Evolutionary conservation across 2,888 invertebrate species (phyloP), one percentile per base, ranked within the genome.

Genomic region (Perdita meconis): DNA sequence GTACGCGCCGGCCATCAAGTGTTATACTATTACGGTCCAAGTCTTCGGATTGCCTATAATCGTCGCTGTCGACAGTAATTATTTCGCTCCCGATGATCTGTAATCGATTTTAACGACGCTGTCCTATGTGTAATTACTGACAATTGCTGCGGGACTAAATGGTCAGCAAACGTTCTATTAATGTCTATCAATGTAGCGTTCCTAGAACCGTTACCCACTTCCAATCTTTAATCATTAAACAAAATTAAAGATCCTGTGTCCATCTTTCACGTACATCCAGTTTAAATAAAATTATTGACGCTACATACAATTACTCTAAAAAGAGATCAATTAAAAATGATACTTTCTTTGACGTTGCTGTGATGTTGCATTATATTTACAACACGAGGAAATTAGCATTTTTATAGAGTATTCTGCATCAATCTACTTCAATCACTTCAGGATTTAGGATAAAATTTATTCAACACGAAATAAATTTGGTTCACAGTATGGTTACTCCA

Each of bases 11-110:
- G 61, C 61, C 42, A 38, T 56, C 75, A 78, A 86, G 80, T 79
- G 82, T 81, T 85, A 81, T 83, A 81, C 82, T 87, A 86, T 86
- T 86, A 83, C 77, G 75, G 70, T 72, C 77, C 51, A 34, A 59
- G 26, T 22, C 24, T 26, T 38, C 50, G 38, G 24, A 36, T 13
- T 51, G 50, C 4, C 38, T n/a, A 38, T 51, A 50, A 63, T 63
- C 36, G 50, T 34, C 24, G 36, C 63, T 13, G n/a, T 24, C 40
- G 12, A 61, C 22, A 63, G 77, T 78, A 84, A 85, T 86, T 80
- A 80, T 75, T 78, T 59, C 51, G 44, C 60, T 44, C 24, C 34
- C 1, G 36, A 36, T 30, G 30, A 53, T 30, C 16, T 3, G 24
- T n/a, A 12, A 34, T 63, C 38, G 22, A 68, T 76, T 36, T 2